Evolutionary conservation across 2,113 vertebrate species (phyloP), one percentile per base, ranked within the genome.

Genomic region (Corythornis vintsioides): DNA sequence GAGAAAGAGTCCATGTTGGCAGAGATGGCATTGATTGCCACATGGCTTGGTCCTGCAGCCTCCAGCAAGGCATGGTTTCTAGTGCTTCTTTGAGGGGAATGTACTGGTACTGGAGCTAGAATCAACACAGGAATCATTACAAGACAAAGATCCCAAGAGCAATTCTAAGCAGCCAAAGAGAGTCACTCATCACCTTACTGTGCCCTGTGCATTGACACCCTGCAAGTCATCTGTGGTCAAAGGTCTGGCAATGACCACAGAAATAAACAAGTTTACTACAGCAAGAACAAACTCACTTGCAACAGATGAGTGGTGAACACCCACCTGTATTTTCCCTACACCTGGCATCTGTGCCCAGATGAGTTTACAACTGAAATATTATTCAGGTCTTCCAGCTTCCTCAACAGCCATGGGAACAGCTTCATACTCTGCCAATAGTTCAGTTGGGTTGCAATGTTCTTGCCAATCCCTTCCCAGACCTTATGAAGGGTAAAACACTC

Each of bases 1-100:
- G 99, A 99, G 20, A 99, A 99, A 21, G 99, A 99, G 96, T 99
- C 99, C 99, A 99, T 99, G 98, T 99, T 99, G 96, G 99, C 99
- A 22, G 99, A 99, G 97, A 99, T 99, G 97, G 99, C 99, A 61
- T 97, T 99, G 97, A 99, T 99, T 56, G 99, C 99, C 98, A 99
- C 98, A 92, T 98, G 98, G 97, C 99, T 99, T 96, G 99, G 99
- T 97, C 99, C 99, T 15, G 99, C 98, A 60, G 98, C 98, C 88
- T 99, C 99, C 97, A 98, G 98, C 97, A 99, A 98, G 92, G 99
- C 99, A 96, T 99, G 98, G 95, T 99, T 99, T 85, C 98, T 98
- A 84, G 97, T 97, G 93, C 97, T 98, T 73, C 97, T 97, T 18
- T 98, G 98, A 40, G 98, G 98, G 96, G 99, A 99, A 96, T 98